These are phyloP conservation scores for Eleginops maclovinus DNA, from an alignment of 2,113 vertebrate species.

Conservation along the genomic window DNA sequence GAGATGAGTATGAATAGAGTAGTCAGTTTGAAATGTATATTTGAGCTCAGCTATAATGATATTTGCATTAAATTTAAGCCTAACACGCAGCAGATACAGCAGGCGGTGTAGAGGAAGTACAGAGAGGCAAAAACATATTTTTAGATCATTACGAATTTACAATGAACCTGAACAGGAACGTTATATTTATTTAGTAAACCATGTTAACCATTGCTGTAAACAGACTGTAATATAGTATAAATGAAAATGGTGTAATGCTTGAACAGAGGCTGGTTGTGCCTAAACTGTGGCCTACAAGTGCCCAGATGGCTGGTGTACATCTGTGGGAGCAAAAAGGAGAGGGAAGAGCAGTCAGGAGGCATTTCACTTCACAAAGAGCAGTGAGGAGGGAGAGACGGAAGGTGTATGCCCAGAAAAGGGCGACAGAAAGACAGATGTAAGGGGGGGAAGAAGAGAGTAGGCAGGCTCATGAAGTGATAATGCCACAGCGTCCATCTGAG, in stretches of 20 bases:
- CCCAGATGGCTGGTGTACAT: slow-evolving; percentile 69
- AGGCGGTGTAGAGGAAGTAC: slow-evolving; percentile 10
- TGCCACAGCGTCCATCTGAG: slow-evolving; percentile 69
- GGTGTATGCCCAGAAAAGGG: slow-evolving; percentile 48
- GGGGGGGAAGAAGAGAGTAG: not conserved
- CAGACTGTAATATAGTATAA: slow-evolving; percentile 11
- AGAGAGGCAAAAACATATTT: not conserved
- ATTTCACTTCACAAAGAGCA: slow-evolving; percentile 60
- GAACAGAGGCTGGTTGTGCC: slow-evolving; percentile 40
- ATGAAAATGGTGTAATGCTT: slow-evolving; percentile 30
- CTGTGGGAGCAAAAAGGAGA: slow-evolving; percentile 53
- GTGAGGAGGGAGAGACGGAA: slow-evolving; percentile 46
- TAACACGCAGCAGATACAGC: slow-evolving; percentile 17
- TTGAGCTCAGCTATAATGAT: slow-evolving; percentile 29
- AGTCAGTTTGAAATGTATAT: slow-evolving; percentile 39
- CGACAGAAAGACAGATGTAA: slow-evolving; percentile 55
- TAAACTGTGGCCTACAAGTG: slow-evolving; percentile 51
- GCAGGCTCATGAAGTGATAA: slow-evolving; percentile 68
- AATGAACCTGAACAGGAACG: slow-evolving; percentile 5
- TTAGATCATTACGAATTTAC: slow-evolving; percentile 18
- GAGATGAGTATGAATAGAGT: slow-evolving; percentile 21
- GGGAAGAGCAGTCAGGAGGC: slow-evolving; percentile 61
- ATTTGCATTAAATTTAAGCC: slow-evolving; percentile 33
- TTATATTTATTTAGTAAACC: slow-evolving; percentile 2
- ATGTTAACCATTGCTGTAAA: not conserved